Evolutionary conservation across 92 coral and sea anemone species (phyloP).

Genomic region (Phenganax stokvisi): DNA sequence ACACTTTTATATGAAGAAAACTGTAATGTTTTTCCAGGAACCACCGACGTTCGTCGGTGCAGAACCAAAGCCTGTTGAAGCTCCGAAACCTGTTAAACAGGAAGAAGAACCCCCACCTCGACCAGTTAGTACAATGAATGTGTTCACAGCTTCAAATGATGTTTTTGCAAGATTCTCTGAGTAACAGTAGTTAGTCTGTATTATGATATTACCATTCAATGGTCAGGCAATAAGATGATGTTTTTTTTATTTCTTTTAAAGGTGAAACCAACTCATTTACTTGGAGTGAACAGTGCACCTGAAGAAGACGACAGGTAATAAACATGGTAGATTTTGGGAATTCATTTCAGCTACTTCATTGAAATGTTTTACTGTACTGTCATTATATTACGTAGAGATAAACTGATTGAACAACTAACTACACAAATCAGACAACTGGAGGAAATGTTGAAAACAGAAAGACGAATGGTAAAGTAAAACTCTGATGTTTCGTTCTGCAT

Average conservation of each 20-base stretch:
- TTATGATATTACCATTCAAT: too few species aligned
- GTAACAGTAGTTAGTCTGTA: too few species aligned
- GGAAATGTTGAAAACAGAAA: conserved; percentile 28
- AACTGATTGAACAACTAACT: conserved; percentile 65
- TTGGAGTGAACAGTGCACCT: conserved; percentile 44
- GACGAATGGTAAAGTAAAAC: conserved; percentile 1
- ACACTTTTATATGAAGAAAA: background rate
- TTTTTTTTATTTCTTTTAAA: background rate
- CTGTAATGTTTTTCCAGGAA: conserved; percentile 30
- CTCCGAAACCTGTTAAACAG: conserved; percentile 43
- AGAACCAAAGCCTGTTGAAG: conserved; percentile 56
- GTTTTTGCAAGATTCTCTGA: too few species aligned
- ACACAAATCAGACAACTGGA: conserved; percentile 65
- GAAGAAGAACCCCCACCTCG: conserved; percentile 55
- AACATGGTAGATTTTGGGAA: too few species aligned
- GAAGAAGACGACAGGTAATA: conserved; percentile 35
- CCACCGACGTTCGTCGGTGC: conserved; percentile 72
- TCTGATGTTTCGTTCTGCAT: background rate
- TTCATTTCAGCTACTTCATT: too few species aligned
- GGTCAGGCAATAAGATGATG: too few species aligned
- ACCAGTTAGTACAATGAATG: conserved; percentile 38
- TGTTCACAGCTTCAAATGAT: background rate
- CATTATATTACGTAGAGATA: conserved; percentile 12
- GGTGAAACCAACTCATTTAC: conserved; percentile 33
- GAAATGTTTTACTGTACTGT: background rate